Base-by-base conservation (phyloP, 2,888 invertebrate genomes). In the Drosophila borealis region DNA sequence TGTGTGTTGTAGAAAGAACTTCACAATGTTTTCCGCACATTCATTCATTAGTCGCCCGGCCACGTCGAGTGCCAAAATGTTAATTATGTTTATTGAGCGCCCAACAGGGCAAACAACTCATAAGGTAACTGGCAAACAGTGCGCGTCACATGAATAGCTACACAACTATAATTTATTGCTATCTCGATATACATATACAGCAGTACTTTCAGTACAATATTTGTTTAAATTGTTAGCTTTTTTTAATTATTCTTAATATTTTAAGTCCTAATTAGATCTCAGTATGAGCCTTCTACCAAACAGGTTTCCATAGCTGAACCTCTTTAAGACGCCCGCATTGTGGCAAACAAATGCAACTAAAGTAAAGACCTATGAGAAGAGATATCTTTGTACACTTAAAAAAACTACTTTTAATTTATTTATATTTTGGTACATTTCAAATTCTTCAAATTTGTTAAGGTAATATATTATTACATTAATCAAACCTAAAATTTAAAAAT, bases 11-110 rank as follows among this genome's bases (percentile, higher is more conserved):
- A 36, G 34, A 36, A 25, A 50, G 50, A 48, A 62, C 54, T 65
- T 55, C 36, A 63, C 50, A 34, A 45, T 29, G 50, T 61, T 77
- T 76, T 60, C 25, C 48, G 81, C 81, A 73, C 68, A 81, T 68
- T 87, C 88, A 87, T 87, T 83, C 88, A 83, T 83, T 83, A 83
- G 85, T 70, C 62, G 45, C 60, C 54, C 61, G 50, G 70, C 80
- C 85, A 78, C 80, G 82, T 85, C 74, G 70, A 83, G 87, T 88
- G 88, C 56, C 80, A 76, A 82, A 88, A 88, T 84, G 88, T 72
- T 84, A 88, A 84, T 88, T 84, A 86, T 84, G 86, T 84, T 84
- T 86, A 84, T 85, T 85, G 75, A 86, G 86, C 72, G 42, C 75
- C 70, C 70, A 68, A 56, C 45, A 70, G 54, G 49, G 51, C 73